Conservation (phyloP, 2,113 vertebrate species). For the Sinocyclocheilus anshuiensis region DNA sequence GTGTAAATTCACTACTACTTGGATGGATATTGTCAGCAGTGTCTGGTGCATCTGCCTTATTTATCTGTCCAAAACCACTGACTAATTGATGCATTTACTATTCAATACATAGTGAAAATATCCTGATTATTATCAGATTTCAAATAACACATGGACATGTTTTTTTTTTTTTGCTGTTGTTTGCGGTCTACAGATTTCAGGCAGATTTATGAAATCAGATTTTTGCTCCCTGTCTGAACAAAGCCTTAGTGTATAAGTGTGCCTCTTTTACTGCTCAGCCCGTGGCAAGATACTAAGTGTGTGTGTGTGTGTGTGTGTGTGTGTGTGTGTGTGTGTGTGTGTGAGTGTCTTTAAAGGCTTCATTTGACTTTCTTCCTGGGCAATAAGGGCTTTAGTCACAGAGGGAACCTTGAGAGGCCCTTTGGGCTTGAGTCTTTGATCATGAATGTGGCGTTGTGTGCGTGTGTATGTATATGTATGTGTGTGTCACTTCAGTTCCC, state of each 20-base stretch:
- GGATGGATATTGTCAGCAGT: not conserved
- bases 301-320: constrained; percentile 25
- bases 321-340: constrained; percentile 10
- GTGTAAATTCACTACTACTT: not conserved
- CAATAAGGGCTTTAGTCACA: constrained; percentile 38
- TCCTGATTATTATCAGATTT: not conserved
- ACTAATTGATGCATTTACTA: not conserved
- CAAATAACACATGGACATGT: not conserved
- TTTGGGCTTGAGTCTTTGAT: constrained; percentile 31
- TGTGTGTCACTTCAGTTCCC: constrained; percentile 2
- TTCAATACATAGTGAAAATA: not conserved
- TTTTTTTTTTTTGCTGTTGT: not conserved
- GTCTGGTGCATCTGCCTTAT: not conserved
- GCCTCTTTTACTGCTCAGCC: constrained; percentile 29
- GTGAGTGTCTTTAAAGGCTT: constrained; percentile 26
- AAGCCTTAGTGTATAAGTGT: constrained; percentile 8
- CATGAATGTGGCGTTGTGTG: constrained; percentile 19
- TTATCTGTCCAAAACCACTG: not conserved
- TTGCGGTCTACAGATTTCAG: not conserved
- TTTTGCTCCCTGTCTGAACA: constrained; percentile 12
- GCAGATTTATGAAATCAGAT: not conserved
- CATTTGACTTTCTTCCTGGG: constrained; percentile 37
- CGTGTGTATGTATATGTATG: constrained; percentile 7
- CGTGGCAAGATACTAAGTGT: constrained; percentile 12
- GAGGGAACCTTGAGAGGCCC: constrained; percentile 42